Evolutionary conservation across 2,113 vertebrate genomes (phyloP), one percentile per base, ranked within the genome.

Genomic region (Lampris megalopsis): DNA sequence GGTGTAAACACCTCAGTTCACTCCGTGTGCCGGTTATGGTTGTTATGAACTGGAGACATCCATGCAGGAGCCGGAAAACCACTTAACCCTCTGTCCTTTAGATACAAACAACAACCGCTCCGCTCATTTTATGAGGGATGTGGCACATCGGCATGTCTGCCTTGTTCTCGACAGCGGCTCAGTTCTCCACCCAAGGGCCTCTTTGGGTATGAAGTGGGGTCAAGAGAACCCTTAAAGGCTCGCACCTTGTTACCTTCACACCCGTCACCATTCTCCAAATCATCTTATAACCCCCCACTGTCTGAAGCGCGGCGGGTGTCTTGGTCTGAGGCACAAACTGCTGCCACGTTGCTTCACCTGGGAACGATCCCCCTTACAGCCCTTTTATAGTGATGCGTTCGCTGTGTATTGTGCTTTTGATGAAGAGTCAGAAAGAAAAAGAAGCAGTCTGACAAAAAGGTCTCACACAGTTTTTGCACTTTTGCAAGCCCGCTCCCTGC

Each of bases 211-310:
- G 59, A n/a, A 13, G 69, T 13, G 74, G 11, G 56, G 48, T 69
- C 65, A 13, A 38, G 40, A 73, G 62, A 57, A 45, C 45, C 47
- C 40, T 71, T 2, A 42, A 60, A 72, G 42, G 48, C 64, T 58
- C 48, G 0, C 69, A 69, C 57, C 41, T 67, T 47, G 57, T 70
- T 67, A 8, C 13, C 63, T 69, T 78, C 73, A 74, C 84, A 77
- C 79, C 67, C 86, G 68, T 64, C 60, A 63, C 77, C 82, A 82
- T 79, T 63, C 82, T 76, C 38, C 38, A 62, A 80, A 71, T 1
- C 72, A 7, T 53, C 38, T 8, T 61, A 24, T 79, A 75, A 86
- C 74, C 78, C 69, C 24, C 67, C 2, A 1, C 70, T 9, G 66
- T 63, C 67, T 79, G 37, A 1, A 76, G 74, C 13, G 74, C 71